Evolutionary conservation across 2,888 invertebrate genomes (phyloP), one percentile per base, ranked within the genome.

Genomic region (Pycnomerus fuliginosus): DNA sequence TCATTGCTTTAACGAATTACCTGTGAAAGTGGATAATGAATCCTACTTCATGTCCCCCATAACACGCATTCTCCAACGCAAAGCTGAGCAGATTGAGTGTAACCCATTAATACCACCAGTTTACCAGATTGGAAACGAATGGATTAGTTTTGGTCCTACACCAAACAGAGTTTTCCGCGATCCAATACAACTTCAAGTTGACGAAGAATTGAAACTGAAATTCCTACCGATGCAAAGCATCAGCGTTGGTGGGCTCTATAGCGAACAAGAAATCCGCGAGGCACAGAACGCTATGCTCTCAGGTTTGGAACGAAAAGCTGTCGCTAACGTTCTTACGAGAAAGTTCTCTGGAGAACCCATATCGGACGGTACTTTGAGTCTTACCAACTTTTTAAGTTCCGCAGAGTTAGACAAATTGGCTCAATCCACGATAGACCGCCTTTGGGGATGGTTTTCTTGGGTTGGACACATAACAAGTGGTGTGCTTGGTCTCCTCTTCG

Each of bases 1-100:
- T 0, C 35, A 41, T 2, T 63, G 62, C 30, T 61, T 56, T 27
- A 25, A 48, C 1, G 56, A 60, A 29, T 17, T 62, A 12, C 60
- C 60, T 0, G 55, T 63, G 0, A 24, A 8, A 1, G 43, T 42
- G 2, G 22, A 44, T 3, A 61, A 58, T 11, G 13, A 39, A 4
- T 28, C 53, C 0, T 48, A 42, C 5, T 63, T 50, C n/a, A 30
- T 61, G 14, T 37, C 53, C 0, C 56, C 58, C 0, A 12, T 50
- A 4, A 55, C 56, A 0, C 39, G 44, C 3, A 40, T 60, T 3
- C 2, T 62, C 0, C 38, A 42, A 5, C 24, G 14, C 0, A 13
- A 17, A 1, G 53, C 47, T 0, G 49, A 48, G 2, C 15, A 48
- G 23, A 20, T 47, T 1, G 39, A 44, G 1, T 61, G 58, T 11